phyloP scores from a whole-genome alignment of 2,113 vertebrate genomes.

The Myotis brandtii region DNA sequence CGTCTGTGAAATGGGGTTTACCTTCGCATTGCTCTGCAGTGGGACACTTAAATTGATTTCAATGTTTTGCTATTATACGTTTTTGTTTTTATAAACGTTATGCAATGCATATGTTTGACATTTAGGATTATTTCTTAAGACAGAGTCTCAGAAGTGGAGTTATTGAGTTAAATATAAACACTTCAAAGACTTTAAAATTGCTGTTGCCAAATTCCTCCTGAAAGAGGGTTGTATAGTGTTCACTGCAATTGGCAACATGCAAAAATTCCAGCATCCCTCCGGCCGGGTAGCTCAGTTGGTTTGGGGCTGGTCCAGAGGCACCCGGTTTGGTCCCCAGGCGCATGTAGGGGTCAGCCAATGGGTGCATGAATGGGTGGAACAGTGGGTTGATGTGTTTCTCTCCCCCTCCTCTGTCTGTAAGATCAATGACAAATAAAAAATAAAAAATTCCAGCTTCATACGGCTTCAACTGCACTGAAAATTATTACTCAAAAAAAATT shows the following conservation, averaged over 20 bases:
- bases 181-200: conserved; percentile 1
- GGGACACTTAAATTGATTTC: background rate
- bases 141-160: conserved; percentile 13
- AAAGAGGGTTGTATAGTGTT: background rate
- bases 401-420: background rate
- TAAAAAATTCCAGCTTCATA: background rate
- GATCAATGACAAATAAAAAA: background rate
- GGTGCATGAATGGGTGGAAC: background rate
- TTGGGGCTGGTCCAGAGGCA: background rate
- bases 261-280: background rate
- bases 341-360: background rate
- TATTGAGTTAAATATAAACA: background rate
- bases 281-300: too few species aligned
- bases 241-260: background rate
- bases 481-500: background rate
- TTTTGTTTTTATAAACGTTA: background rate
- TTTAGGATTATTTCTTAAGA: conserved; percentile 12
- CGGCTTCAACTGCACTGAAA: background rate
- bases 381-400: background rate
- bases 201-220: background rate
- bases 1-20: background rate
- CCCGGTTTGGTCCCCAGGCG: accelerated
- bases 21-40: background rate
- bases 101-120: background rate
- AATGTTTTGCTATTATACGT: background rate